Evolutionary conservation across 2,113 vertebrate genomes (phyloP).

Genomic region (Sinocyclocheilus grahami): DNA sequence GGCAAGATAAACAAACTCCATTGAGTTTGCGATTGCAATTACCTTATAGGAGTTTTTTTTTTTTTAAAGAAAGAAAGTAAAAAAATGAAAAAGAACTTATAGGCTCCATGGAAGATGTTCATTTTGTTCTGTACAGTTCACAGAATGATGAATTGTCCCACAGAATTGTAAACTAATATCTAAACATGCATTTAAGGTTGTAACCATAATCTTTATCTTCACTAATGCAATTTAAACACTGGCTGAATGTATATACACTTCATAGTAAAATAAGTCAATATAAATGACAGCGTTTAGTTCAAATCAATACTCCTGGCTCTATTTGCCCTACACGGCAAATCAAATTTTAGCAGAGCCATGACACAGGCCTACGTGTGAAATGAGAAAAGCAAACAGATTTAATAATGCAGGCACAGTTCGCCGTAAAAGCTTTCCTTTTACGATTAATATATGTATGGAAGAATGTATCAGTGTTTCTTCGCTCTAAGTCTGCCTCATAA

Average conservation of each 20-base stretch:
- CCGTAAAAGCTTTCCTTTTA: constrained; percentile 50
- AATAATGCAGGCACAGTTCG: constrained; percentile 48
- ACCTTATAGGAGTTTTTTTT: constrained; percentile 77
- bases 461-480: constrained; percentile 40
- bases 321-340: constrained; percentile 7
- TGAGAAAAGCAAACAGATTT: constrained; percentile 14
- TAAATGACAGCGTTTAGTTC: background rate
- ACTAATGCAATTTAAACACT: constrained; percentile 18
- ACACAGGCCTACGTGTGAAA: background rate
- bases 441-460: constrained; percentile 59
- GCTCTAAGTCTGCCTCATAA: constrained; percentile 61
- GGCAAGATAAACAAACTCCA: constrained; percentile 90
- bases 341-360: background rate
- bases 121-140: constrained; percentile 73
- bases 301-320: background rate
- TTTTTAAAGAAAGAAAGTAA: constrained; percentile 59
- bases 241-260: background rate
- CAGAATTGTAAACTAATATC: constrained; percentile 46
- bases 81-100: constrained; percentile 65
- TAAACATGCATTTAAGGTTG: constrained; percentile 46
- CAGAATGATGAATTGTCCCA: constrained; percentile 45
- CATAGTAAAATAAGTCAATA: background rate
- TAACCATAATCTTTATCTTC: constrained; percentile 11
- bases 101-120: constrained; percentile 71
- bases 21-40: constrained; percentile 87